These are phyloP conservation scores for Onychomys arenicola DNA, from an alignment of 2,797 vertebrate species.

Conservation along the genomic window DNA sequence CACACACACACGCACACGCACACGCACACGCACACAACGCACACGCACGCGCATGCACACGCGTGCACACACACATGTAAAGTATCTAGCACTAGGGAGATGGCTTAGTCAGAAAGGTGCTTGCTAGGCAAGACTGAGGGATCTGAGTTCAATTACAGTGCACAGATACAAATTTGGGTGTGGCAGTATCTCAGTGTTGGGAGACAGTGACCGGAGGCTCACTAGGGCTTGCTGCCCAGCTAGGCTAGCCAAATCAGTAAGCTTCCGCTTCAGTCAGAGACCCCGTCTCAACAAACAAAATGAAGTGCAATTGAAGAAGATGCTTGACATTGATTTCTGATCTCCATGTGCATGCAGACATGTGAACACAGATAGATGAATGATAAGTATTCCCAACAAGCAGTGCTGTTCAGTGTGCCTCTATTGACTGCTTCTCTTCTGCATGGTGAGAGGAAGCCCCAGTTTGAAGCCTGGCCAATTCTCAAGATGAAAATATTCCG, in stretches of 20 bases:
- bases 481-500: background rate
- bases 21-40: too few species aligned
- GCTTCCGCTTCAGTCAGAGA: background rate
- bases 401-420: background rate
- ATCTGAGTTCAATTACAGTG: background rate
- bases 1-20: too few species aligned
- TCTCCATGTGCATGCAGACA: background rate
- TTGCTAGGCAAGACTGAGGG: background rate
- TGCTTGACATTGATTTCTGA: background rate
- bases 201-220: too few species aligned
- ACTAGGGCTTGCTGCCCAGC: too few species aligned
- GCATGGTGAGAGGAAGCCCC: background rate
- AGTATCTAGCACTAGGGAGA: background rate
- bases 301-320: background rate
- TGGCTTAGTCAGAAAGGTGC: background rate
- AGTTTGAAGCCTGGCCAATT: background rate
- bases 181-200: too few species aligned
- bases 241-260: background rate
- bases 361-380: background rate
- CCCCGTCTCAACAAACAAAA: background rate
- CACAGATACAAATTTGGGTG: background rate
- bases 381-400: background rate
- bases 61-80: background rate
- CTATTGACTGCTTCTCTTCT: background rate
- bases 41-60: too few species aligned